Evolutionary conservation across 2,888 invertebrate species (phyloP).

Genomic region (Oscheius sp.): DNA sequence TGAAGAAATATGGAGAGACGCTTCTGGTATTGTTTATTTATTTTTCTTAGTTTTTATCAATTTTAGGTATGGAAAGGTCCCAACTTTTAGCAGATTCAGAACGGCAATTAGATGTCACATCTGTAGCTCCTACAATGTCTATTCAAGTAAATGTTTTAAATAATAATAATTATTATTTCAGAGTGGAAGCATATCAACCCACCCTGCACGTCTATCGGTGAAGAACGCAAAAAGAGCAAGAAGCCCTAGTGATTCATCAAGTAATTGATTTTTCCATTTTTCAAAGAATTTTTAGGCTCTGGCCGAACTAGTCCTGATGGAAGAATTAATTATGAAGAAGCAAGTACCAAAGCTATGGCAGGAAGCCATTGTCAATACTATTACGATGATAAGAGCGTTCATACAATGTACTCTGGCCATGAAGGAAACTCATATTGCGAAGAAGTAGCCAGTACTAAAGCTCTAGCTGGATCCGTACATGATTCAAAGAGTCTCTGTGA

Average conservation of each 20-base stretch:
- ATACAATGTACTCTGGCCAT: conserved; percentile 63
- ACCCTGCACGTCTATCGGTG: conserved; percentile 25
- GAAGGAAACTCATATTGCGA: conserved; percentile 56
- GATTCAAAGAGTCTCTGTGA: conserved; percentile 58
- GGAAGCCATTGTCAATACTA: conserved; percentile 76
- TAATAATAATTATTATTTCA: not conserved
- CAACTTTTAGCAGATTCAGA: conserved; percentile 22
- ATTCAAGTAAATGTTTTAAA: conserved; percentile 1
- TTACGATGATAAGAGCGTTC: conserved; percentile 68
- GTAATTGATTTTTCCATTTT: conserved; percentile 14
- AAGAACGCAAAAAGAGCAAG: conserved; percentile 23
- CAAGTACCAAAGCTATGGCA: conserved; percentile 82
- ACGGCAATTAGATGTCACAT: conserved; percentile 12
- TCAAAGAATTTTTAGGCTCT: conserved; percentile 4
- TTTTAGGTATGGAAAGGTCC: conserved; percentile 13
- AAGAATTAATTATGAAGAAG: conserved; percentile 71
- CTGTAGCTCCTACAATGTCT: conserved; percentile 14
- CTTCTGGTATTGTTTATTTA: conserved; percentile 5
- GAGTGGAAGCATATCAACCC: conserved; percentile 21
- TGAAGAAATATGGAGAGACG: conserved; percentile 30
- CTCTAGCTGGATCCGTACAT: conserved; percentile 62
- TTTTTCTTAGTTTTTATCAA: no score
- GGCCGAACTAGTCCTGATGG: conserved; percentile 33
- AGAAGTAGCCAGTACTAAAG: conserved; percentile 60
- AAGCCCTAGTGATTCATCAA: conserved; percentile 29